Conservation (phyloP, 2,888 invertebrate genomes). For the Hirtodrosophila alboralis region DNA sequence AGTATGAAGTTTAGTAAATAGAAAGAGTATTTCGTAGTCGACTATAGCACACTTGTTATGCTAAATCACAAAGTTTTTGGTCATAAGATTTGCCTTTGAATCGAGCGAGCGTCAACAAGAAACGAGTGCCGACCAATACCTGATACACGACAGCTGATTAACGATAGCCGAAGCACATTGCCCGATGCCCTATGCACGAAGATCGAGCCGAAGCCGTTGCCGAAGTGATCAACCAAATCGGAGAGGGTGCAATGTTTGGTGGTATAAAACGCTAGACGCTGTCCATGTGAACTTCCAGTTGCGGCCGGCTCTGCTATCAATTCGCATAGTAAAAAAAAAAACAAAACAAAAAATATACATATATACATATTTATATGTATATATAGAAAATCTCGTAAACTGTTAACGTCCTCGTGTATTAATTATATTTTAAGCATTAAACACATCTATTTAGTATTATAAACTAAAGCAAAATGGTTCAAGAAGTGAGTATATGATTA, state of each 20-base stretch:
- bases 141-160: too few species aligned
- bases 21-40: not conserved
- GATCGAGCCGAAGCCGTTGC: constrained; percentile 6
- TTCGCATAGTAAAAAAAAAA: constrained; percentile 26
- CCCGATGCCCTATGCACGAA: constrained; percentile 18
- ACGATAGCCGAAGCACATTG: constrained; percentile 30
- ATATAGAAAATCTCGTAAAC: constrained; percentile 5
- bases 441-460: constrained; percentile 32
- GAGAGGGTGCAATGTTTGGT: constrained; percentile 45
- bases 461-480: constrained; percentile 47
- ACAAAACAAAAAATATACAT: constrained; percentile 5
- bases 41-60: not conserved
- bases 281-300: constrained; percentile 53
- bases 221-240: constrained; percentile 28
- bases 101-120: constrained; percentile 1
- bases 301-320: constrained; percentile 60
- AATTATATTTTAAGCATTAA: constrained; percentile 18
- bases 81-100: constrained; percentile 15
- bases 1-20: too few species aligned
- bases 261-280: constrained; percentile 64
- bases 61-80: constrained; percentile 32
- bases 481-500: constrained; percentile 49
- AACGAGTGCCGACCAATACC: constrained; percentile 42
- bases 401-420: constrained; percentile 42
- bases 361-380: constrained; percentile 1